These are phyloP conservation scores for Pachypanchax playfairii DNA, from an alignment of 2,113 vertebrate species.

Conservation along the genomic window DNA sequence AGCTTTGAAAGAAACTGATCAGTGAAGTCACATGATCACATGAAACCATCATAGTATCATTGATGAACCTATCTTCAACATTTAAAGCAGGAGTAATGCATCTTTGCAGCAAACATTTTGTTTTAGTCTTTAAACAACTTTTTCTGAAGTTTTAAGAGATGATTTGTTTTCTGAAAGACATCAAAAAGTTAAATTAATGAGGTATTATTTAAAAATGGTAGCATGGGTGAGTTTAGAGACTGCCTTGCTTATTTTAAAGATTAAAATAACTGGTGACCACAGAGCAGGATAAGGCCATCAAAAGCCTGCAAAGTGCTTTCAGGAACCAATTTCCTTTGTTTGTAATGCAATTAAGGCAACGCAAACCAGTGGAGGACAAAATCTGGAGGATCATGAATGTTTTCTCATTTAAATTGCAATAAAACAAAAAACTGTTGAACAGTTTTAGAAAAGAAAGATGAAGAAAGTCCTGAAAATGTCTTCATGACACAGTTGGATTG, in stretches of 20 bases:
- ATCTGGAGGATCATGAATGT: neutral
- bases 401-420: neutral
- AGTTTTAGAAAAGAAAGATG: neutral
- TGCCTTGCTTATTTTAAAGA: neutral
- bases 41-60: too few species aligned
- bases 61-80: too few species aligned
- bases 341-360: conserved; percentile 5
- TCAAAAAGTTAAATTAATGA: too few species aligned
- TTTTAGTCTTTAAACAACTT: too few species aligned
- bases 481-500: neutral
- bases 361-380: neutral
- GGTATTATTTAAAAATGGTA: too few species aligned
- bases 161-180: too few species aligned
- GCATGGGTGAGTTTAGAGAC: too few species aligned
- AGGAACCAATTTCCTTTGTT: conserved; percentile 10
- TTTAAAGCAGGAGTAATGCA: neutral
- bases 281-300: neutral
- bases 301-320: neutral
- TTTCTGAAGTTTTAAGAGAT: too few species aligned
- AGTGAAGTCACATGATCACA: too few species aligned
- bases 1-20: neutral
- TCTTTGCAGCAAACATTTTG: too few species aligned
- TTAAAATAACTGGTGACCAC: conserved; percentile 7
- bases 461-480: neutral
- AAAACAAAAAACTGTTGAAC: neutral